Evolutionary conservation across 53 echinoderm and acorn worm genomes (phyloP).

Genomic region (Mesocentrotus franciscanus): DNA sequence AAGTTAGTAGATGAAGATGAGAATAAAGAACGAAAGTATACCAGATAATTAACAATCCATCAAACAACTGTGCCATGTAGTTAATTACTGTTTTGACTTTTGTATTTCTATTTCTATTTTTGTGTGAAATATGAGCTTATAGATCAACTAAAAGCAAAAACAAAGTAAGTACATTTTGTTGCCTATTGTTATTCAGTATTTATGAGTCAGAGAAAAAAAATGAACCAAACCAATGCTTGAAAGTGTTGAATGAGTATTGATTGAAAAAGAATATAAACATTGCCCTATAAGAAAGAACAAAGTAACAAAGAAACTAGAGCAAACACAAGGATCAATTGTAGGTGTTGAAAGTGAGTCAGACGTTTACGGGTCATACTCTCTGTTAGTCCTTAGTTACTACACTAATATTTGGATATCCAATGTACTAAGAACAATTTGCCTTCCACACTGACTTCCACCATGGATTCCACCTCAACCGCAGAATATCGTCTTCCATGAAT

Average conservation of each 20-base stretch:
- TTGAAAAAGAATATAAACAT: slow-evolving; percentile 40
- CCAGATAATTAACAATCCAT: too few species aligned
- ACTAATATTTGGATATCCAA: slow-evolving; percentile 48
- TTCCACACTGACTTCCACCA: slow-evolving; percentile 37
- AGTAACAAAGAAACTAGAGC: slow-evolving; percentile 1
- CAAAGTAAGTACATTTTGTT: background rate
- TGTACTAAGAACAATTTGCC: slow-evolving; percentile 23
- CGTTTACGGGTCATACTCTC: background rate
- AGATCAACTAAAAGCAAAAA: background rate
- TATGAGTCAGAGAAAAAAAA: background rate
- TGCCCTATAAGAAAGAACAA: background rate
- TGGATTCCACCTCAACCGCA: slow-evolving; percentile 4
- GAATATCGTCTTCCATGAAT: slow-evolving; percentile 13
- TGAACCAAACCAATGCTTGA: background rate
- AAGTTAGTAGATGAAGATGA: too few species aligned
- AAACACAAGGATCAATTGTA: slow-evolving; percentile 45
- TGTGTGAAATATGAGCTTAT: background rate
- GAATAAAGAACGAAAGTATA: background rate
- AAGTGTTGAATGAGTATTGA: slow-evolving; percentile 16
- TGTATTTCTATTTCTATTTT: background rate
- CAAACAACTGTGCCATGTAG: background rate
- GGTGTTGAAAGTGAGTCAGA: slow-evolving; percentile 38
- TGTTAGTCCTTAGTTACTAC: slow-evolving; percentile 17
- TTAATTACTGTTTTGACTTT: background rate
- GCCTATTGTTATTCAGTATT: too few species aligned